Evolutionary conservation across 2,797 vertebrate species (phyloP).

Genomic region (Hydrolagus colliei): DNA sequence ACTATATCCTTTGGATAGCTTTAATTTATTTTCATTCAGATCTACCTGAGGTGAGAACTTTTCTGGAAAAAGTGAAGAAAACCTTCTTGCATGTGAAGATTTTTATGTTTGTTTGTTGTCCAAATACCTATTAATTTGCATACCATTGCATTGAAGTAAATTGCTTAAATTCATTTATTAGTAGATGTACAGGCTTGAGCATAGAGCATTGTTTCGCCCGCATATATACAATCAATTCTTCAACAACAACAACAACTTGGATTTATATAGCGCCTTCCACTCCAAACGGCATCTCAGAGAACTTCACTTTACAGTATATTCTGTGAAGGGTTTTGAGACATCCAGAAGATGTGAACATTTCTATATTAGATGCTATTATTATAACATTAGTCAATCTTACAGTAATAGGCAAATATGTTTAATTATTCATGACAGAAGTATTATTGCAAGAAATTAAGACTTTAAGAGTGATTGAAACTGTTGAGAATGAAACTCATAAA

Average conservation of each 20-base stretch:
- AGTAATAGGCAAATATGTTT: slow-evolving; percentile 51
- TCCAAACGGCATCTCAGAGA: too few relatives aligned
- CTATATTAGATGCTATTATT: not conserved
- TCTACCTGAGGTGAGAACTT: not conserved
- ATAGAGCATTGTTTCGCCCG: slow-evolving; percentile 47
- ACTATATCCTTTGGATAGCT: not conserved
- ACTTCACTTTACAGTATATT: too few relatives aligned
- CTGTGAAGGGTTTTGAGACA: too few relatives aligned
- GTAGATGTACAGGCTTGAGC: slow-evolving; percentile 37
- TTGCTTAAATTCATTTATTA: slow-evolving; percentile 39
- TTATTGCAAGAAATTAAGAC: slow-evolving; percentile 57
- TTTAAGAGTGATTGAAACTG: slow-evolving; percentile 51
- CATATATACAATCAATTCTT: too few relatives aligned
- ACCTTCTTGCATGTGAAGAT: not conserved
- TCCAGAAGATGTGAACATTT: too few relatives aligned
- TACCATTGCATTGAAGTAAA: slow-evolving; percentile 24
- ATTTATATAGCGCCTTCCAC: too few relatives aligned
- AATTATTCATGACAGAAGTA: slow-evolving; percentile 62
- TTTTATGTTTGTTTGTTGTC: not conserved
- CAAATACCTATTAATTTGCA: not conserved
- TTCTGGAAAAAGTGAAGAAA: not conserved
- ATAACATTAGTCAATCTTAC: slow-evolving; percentile 51
- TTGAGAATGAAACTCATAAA: slow-evolving; percentile 48
- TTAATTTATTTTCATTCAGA: not conserved
- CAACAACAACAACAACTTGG: too few relatives aligned